Percentiles rank a stretch among this genome's conserved stretches.
Conservation (phyloP, 1,140 invertebrate genomes). For the Drosophila orosa region DNA sequence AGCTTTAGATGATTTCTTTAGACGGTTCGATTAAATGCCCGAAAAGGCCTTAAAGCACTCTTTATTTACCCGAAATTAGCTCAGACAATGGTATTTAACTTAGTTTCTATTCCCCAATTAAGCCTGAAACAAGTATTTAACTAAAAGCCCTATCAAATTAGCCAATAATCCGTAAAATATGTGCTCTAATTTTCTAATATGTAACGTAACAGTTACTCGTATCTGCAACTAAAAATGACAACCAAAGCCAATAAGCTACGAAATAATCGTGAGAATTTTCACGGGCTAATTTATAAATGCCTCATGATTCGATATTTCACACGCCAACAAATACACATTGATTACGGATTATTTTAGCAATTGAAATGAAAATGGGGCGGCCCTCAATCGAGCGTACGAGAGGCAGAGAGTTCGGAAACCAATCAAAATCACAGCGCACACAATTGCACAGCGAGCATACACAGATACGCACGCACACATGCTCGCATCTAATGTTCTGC, state of each 20-base stretch:
- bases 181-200: not conserved
- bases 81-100: not conserved
- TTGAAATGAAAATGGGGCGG: constrained; percentile 39
- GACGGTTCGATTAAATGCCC: not conserved
- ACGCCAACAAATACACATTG: constrained; percentile 31
- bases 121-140: not conserved
- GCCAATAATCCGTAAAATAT: not conserved
- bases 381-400: constrained; percentile 37
- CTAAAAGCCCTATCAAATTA: not conserved
- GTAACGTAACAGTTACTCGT: not conserved
- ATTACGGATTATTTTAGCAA: constrained; percentile 17
- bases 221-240: not conserved
- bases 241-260: too few relatives aligned
- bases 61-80: not conserved
- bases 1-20: not conserved
- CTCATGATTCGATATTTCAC: constrained; percentile 14
- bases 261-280: constrained; percentile 1
- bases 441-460: constrained; percentile 29
- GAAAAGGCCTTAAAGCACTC: not conserved
- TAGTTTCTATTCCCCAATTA: not conserved
- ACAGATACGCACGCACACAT: constrained; percentile 28
- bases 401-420: constrained; percentile 67
- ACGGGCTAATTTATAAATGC: not conserved
- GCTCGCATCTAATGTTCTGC: constrained; percentile 50
- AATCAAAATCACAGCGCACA: constrained; percentile 75